Evolutionary conservation across 2,888 invertebrate species (phyloP).

Genomic region (Apantesis nais): DNA sequence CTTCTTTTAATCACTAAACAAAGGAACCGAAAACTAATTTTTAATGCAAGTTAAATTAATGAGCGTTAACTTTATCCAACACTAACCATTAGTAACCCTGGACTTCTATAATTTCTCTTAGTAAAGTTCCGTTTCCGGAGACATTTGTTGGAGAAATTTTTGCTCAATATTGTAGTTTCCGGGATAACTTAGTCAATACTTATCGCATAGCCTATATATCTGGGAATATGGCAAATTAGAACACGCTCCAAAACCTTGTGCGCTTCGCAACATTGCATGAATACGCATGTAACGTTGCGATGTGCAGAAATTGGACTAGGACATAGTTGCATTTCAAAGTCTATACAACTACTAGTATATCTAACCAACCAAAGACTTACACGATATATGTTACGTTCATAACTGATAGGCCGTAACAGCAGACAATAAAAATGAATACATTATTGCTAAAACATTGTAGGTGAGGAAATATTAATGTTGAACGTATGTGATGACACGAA

Average conservation of each 20-base stretch:
- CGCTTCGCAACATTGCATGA: no score
- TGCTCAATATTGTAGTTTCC: background rate
- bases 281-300: no score
- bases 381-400: background rate
- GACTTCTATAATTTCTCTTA: slow-evolving; percentile 34
- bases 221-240: background rate
- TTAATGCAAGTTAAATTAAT: slow-evolving; percentile 37
- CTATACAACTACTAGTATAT: background rate
- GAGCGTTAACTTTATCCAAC: slow-evolving; percentile 35
- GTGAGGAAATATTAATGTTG: background rate
- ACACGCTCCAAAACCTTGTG: background rate
- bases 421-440: background rate
- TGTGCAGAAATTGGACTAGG: no score
- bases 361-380: no score
- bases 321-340: background rate
- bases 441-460: background rate
- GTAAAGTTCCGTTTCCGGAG: slow-evolving; percentile 17
- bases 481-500: background rate
- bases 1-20: background rate
- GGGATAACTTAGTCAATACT: background rate
- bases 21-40: slow-evolving; percentile 28
- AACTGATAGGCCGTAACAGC: background rate
- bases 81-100: slow-evolving; percentile 42
- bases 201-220: background rate
- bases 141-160: slow-evolving; percentile 2